Base-by-base conservation (phyloP, 2,888 invertebrate genomes). In the Agriopis leucophaearia region DNA sequence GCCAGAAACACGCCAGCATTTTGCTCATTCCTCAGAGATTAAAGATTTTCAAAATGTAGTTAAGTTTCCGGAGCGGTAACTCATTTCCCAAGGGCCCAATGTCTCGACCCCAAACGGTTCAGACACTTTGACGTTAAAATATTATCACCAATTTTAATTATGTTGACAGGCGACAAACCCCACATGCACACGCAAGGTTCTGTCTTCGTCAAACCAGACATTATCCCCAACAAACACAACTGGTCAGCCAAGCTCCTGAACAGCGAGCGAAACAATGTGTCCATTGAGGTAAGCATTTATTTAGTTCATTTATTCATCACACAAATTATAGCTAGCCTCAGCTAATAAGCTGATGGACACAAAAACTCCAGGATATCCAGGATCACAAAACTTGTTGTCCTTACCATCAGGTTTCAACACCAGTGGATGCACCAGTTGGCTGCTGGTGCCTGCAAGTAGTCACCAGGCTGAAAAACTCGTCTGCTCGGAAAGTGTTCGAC, bases 361-460 rank as follows among this genome's bases (percentile, higher is more conserved):
- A 27, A 2, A 1, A 27, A 2, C 27, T 27, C 18, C 3, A 27
- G 27, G 27, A 27, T n/a, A n/a, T 27, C 5, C 1, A 27, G 1
- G 27, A 27, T 27, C 5, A 1, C 13, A 13, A 42, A 13, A 13
- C 42, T 13, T 13, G 10, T 3, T 42, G 0, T 13, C 1, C 5
- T 13, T 10, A 42, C 38, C 12, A 15, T 85, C 78, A 96, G 95
- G 94, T 97, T 0, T 95, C 95, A 63, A 95, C 96, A 12, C 96
- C 96, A 4, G 93, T 95, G 5, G 94, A 94, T 62, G 88, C 94
- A 35, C 96, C 96, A 0, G 95, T 97, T 0, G 97, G 97, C 0
- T 87, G 94, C 70, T 97, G 97, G 97, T 90, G 92, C 8, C 90
- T 96, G 7, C 94, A 95, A 56, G 94, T 97, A 6, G 95, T 96